Evolutionary conservation across 2,797 vertebrate genomes (phyloP), one percentile per base, ranked within the genome.

Genomic region (Podarcis siculus): DNA sequence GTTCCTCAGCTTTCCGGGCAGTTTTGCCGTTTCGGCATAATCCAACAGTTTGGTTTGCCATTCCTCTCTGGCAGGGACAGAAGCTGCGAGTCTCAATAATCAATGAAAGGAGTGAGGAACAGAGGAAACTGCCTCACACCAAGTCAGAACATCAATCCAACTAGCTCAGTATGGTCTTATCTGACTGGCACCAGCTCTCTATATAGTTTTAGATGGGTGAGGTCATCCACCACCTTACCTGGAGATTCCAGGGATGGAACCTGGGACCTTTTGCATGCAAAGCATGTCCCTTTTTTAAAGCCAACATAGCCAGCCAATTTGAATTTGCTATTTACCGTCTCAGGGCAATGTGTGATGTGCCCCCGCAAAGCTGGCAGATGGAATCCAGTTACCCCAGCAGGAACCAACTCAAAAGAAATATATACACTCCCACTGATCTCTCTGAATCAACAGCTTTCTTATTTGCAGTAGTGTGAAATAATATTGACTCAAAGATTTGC

Each of bases 401-500:
- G 92, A 95, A 92, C 79, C 39, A 78, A 25, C 78, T 76, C 83
- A 89, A 91, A 85, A 75, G 95, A 93, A 95, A 82, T 64, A 91
- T 89, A 90, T 8, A 91, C 89, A 72, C 90, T 86, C 75, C 82
- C 37, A 58, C 32, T 15, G 66, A 93, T 93, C 91, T 76, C 92
- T 87, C 87, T 94, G 90, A 93, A 92, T 94, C 93, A 95, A 95
- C 93, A 96, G 67, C 8, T 13, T 15, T 37, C 66, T n/a, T 95
- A 91, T 95, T 95, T 95, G 92, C 94, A 92, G 92, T 93, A 95
- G 94, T 94, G 83, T 94, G 91, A 89, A 93, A 95, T 90, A 95
- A 95, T 95, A 95, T 93, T 95, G 95, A 96, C 93, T 88, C 91
- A 92, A 72, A 93, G 94, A 95, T 96, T 96, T 96, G 91, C 95